Evolutionary conservation across 2,888 invertebrate genomes (phyloP).

Genomic region (Xanthia togata): DNA sequence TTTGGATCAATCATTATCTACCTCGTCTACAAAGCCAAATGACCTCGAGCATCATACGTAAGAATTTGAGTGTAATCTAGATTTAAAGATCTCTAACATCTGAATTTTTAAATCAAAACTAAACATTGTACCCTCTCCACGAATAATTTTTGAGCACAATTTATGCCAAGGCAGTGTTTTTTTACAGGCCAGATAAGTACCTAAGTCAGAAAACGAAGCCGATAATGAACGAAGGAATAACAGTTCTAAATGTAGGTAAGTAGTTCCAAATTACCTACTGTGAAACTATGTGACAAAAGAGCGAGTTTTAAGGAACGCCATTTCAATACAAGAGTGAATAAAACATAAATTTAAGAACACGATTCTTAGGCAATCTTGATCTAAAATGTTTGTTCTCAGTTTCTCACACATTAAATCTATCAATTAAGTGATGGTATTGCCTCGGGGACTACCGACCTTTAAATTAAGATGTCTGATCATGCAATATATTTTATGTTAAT

Average conservation of each 20-base stretch:
- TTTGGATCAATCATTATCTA: not conserved
- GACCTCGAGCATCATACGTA: not conserved
- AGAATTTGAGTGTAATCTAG: not conserved
- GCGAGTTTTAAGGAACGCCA: not conserved
- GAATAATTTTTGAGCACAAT: not conserved
- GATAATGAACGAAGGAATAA: too few relatives aligned
- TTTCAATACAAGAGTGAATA: not conserved
- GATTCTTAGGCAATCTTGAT: conserved; percentile 30
- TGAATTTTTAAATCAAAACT: not conserved
- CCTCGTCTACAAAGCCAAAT: not conserved
- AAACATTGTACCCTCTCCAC: not conserved
- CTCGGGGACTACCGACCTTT: conserved; percentile 64
- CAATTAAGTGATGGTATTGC: conserved; percentile 58
- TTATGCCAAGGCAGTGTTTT: too few relatives aligned
- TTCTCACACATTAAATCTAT: conserved; percentile 52
- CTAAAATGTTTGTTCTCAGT: conserved; percentile 53
- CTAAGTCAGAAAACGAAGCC: too few relatives aligned
- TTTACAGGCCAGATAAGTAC: too few relatives aligned
- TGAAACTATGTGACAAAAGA: not conserved
- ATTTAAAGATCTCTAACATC: not conserved
- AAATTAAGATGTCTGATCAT: conserved; percentile 64
- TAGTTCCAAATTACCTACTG: too few relatives aligned
- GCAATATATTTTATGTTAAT: conserved; percentile 42
- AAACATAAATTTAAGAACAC: conserved; percentile 6
- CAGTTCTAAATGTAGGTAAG: not conserved